Conservation (phyloP, 2,888 invertebrate genomes). For the Mechanitis messenoides region DNA sequence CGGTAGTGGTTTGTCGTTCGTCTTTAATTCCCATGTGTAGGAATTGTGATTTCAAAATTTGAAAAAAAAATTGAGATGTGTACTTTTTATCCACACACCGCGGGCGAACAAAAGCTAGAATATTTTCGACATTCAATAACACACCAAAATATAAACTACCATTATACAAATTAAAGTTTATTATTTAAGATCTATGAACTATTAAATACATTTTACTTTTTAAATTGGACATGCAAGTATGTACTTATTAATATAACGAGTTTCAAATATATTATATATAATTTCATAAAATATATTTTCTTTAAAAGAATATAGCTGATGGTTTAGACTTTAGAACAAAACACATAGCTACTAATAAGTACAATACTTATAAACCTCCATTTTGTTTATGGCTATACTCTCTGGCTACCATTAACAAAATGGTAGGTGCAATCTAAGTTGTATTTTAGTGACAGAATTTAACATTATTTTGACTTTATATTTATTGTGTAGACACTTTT, state of each 20-base stretch:
- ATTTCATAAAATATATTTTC: too few relatives aligned
- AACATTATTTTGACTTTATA: too few relatives aligned
- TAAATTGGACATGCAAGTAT: constrained; percentile 3
- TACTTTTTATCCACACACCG: too few relatives aligned
- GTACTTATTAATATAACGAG: not conserved
- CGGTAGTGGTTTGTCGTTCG: too few relatives aligned
- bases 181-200: constrained; percentile 4
- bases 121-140: too few relatives aligned
- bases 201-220: not conserved
- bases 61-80: too few relatives aligned
- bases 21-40: too few relatives aligned
- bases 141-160: not conserved
- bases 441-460: not conserved
- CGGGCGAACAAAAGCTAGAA: too few relatives aligned
- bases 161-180: constrained; percentile 6
- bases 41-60: too few relatives aligned
- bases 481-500: too few relatives aligned
- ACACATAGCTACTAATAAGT: not conserved
- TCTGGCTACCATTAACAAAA: not conserved
- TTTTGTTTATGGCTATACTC: not conserved
- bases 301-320: too few relatives aligned
- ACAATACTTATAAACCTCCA: not conserved
- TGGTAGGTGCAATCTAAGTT: not conserved
- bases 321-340: not conserved
- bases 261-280: not conserved